phyloP scores from a whole-genome alignment of 2,888 invertebrate species.

The Petrolisthes manimaculis region DNA sequence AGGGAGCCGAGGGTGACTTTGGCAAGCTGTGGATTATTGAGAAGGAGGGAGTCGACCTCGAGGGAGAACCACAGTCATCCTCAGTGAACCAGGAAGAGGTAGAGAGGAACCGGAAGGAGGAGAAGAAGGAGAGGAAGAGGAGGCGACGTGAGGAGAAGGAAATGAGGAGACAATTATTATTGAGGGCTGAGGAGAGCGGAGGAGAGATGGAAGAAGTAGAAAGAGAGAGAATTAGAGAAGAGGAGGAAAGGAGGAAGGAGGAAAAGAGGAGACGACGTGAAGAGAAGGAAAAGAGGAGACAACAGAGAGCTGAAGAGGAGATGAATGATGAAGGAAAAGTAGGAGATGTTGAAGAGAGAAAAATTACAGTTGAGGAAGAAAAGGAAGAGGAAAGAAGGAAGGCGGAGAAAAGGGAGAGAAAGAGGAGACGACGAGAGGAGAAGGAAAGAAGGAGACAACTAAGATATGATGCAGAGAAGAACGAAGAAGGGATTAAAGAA shows the following conservation, averaged over 20 bases:
- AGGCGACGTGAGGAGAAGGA: not conserved
- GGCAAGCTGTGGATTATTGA: conserved; percentile 28
- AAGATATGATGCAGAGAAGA: not conserved
- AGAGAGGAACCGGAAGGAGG: conserved; percentile 14
- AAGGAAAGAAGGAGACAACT: not conserved
- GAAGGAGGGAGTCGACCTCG: not conserved
- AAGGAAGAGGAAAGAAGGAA: not conserved
- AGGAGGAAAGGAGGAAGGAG: not conserved
- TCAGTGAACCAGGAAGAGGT: conserved; percentile 1
- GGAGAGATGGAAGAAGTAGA: not conserved
- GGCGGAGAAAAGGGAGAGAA: conserved; percentile 13
- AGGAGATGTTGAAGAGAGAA: not conserved
- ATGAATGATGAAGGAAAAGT: conserved; percentile 12
- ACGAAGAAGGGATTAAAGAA: not conserved
- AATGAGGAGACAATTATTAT: not conserved
- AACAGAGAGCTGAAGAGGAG: too few relatives aligned
- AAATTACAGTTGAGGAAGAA: not conserved
- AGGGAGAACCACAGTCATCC: not conserved
- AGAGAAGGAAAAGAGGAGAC: conserved; percentile 1
- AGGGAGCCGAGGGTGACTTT: conserved; percentile 25
- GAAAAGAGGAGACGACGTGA: not conserved
- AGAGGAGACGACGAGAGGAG: not conserved
- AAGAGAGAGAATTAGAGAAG: not conserved
- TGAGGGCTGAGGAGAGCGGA: not conserved
- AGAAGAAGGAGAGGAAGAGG: not conserved